Percentiles rank a stretch among this genome's conserved stretches.
Conservation (phyloP, 2,113 vertebrate species). For the Nyctereutes procyonoides region DNA sequence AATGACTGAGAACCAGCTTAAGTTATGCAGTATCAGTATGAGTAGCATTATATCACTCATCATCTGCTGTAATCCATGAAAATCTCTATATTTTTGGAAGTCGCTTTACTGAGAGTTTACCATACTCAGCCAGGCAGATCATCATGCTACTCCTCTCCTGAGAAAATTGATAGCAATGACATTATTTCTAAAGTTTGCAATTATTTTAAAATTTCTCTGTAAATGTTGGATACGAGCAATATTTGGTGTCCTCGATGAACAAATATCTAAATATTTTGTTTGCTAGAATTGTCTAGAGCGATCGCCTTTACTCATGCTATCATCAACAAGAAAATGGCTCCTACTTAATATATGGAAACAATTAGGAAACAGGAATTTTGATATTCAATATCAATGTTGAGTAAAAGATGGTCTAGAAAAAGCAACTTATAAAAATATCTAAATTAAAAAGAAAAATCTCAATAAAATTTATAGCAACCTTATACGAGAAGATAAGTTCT, state of each 20-base stretch:
- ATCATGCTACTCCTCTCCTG: not conserved
- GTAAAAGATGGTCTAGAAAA: not conserved
- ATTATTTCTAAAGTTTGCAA: not conserved
- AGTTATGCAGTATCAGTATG: not conserved
- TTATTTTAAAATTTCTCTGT: conserved; percentile 7
- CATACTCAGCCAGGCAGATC: not conserved
- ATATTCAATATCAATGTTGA: not conserved
- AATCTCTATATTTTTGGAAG: not conserved
- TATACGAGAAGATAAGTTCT: not conserved
- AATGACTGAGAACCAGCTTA: conserved; percentile 33
- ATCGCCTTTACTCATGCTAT: not conserved
- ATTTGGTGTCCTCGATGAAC: not conserved
- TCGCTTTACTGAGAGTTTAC: not conserved
- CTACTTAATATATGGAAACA: not conserved
- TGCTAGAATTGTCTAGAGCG: not conserved
- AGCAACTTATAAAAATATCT: not conserved
- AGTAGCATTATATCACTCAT: not conserved
- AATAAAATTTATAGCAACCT: conserved; percentile 23
- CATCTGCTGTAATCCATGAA: not conserved
- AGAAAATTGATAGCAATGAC: not conserved
- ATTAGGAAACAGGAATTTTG: not conserved
- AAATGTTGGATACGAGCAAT: not conserved
- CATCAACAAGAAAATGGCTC: conserved; percentile 38
- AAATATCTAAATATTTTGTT: not conserved
- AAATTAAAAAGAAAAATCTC: not conserved